These are phyloP conservation scores for Apogon hyalosoma DNA, from an alignment of 2,797 vertebrate genomes.

Conservation along the genomic window DNA sequence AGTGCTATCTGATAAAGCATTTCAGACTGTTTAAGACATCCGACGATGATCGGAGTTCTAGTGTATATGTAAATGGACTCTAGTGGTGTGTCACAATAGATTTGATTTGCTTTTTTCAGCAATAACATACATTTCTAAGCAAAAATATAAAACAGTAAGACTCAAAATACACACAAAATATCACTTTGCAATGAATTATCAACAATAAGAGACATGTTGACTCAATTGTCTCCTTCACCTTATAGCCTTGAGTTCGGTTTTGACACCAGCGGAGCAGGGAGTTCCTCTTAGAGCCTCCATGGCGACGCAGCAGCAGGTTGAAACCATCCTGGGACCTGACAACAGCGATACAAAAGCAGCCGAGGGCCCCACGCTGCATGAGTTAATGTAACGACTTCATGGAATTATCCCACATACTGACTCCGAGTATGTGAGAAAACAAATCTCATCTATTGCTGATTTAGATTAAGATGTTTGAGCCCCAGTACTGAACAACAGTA, in stretches of 20 bases:
- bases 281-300: conserved; percentile 88
- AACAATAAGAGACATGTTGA: background rate
- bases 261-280: conserved; percentile 88
- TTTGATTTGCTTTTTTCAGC: too few species aligned
- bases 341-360: conserved; percentile 15
- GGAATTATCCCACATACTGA: too few species aligned
- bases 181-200: too few species aligned
- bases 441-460: background rate
- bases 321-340: conserved; percentile 85
- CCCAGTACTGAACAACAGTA: conserved; percentile 6
- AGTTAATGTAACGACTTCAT: conserved; percentile 6
- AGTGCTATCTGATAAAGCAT: too few species aligned
- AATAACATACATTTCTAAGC: too few species aligned
- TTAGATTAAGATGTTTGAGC: conserved; percentile 3
- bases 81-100: too few species aligned
- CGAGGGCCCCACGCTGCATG: background rate
- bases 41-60: too few species aligned
- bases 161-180: background rate
- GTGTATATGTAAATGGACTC: too few species aligned
- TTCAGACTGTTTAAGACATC: too few species aligned
- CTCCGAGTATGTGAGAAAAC: background rate
- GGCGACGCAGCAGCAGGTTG: conserved; percentile 84
- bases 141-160: background rate
- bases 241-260: conserved; percentile 85
- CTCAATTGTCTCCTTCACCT: conserved; percentile 67